Evolutionary conservation across 1,140 invertebrate species (phyloP).

Genomic region (Apis laboriosa): DNA sequence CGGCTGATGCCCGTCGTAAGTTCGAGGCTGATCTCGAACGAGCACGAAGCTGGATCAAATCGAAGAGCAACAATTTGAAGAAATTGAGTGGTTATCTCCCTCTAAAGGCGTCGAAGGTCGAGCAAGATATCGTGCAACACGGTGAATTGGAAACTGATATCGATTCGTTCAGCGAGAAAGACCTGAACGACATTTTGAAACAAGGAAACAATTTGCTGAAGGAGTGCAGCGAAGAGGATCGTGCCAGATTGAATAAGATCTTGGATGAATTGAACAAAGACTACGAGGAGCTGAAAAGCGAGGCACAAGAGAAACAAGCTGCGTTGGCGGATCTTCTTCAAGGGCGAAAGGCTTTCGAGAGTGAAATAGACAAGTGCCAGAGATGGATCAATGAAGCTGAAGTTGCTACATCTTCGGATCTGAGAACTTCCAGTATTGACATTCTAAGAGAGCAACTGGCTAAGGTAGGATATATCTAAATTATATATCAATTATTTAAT

Average conservation of each 20-base stretch:
- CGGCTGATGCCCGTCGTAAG: conserved; percentile 86
- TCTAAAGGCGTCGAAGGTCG: conserved; percentile 87
- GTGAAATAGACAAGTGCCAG: conserved; percentile 88
- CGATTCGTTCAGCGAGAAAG: conserved; percentile 88
- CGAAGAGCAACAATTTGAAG: conserved; percentile 88
- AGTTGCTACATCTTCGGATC: conserved; percentile 89
- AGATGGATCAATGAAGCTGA: conserved; percentile 94
- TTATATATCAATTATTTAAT: no score
- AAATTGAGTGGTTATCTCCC: conserved; percentile 89
- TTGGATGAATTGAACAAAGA: conserved; percentile 86
- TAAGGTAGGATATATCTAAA: conserved; percentile 80
- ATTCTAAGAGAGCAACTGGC: conserved; percentile 91
- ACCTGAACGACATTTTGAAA: conserved; percentile 88
- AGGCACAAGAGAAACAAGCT: conserved; percentile 87
- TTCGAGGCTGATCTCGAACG: conserved; percentile 90
- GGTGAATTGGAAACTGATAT: conserved; percentile 88
- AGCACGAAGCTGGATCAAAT: conserved; percentile 89
- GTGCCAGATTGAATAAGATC: conserved; percentile 84
- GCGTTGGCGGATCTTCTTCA: conserved; percentile 87
- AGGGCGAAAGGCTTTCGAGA: conserved; percentile 90
- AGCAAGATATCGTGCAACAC: conserved; percentile 89
- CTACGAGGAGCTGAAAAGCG: conserved; percentile 86
- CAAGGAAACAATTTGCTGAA: conserved; percentile 88
- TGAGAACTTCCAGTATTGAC: conserved; percentile 88
- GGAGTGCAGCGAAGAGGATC: conserved; percentile 89